phyloP scores from a whole-genome alignment of 2,888 invertebrate genomes.

The Pyrocoelia pectoralis region DNA sequence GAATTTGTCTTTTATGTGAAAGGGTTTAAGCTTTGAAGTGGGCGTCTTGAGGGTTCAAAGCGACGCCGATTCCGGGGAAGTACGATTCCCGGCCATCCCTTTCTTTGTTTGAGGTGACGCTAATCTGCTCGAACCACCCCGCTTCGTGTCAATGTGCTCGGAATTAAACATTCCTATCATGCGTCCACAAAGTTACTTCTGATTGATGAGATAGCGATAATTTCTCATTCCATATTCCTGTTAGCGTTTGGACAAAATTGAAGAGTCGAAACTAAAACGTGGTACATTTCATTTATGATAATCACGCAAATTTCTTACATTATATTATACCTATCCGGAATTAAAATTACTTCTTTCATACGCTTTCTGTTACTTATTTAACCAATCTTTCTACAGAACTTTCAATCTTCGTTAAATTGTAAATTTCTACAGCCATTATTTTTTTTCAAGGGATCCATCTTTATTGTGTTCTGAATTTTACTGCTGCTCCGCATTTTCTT shows the following conservation, averaged over 20 bases:
- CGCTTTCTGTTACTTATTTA: slow-evolving; percentile 1
- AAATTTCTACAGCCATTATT: neutral
- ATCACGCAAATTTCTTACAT: slow-evolving; percentile 14
- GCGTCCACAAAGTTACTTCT: slow-evolving; percentile 31
- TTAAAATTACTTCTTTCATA: slow-evolving; percentile 1
- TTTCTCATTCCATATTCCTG: slow-evolving; percentile 36
- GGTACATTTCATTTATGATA: slow-evolving; percentile 24
- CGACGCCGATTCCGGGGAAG: slow-evolving; percentile 34
- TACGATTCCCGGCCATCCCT: slow-evolving; percentile 37
- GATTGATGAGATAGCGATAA: slow-evolving; percentile 38
- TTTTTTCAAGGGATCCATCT: neutral
- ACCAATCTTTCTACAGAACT: neutral
- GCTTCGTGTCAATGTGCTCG: slow-evolving; percentile 34
- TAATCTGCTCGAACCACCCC: slow-evolving; percentile 39
- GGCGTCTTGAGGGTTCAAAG: slow-evolving; percentile 38
- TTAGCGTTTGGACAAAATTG: slow-evolving; percentile 23
- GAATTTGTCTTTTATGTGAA: slow-evolving; percentile 37
- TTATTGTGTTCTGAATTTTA: slow-evolving; percentile 3
- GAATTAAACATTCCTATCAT: slow-evolving; percentile 42
- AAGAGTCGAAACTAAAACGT: slow-evolving; percentile 23
- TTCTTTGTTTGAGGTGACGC: slow-evolving; percentile 43
- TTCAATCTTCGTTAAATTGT: neutral
- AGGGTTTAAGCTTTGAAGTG: slow-evolving; percentile 35
- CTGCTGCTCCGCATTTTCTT: slow-evolving; percentile 7
- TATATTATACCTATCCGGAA: neutral